Conservation (phyloP, 1,140 invertebrate species). For the Ceratoteleas bidentatus region DNA sequence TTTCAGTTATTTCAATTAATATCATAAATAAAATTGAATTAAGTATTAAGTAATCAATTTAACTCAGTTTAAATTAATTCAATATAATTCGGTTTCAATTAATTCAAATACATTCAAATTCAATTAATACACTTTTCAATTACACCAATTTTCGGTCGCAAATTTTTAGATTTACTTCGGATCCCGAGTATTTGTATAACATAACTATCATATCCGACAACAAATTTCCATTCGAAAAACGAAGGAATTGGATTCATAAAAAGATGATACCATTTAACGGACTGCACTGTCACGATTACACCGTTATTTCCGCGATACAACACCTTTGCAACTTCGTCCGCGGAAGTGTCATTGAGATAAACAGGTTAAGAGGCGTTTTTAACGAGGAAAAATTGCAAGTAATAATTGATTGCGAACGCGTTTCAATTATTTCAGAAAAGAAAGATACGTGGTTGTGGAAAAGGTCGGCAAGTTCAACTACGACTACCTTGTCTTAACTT, state of each 20-base stretch:
- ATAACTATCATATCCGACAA: conserved; percentile 85
- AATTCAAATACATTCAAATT: no score
- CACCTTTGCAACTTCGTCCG: conserved; percentile 82
- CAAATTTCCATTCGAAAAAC: conserved; percentile 83
- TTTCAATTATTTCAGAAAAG: conserved; percentile 77
- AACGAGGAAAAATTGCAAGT: no score
- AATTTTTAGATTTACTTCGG: no score
- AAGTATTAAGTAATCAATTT: no score
- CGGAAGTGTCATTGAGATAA: conserved; percentile 81
- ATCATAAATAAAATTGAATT: no score
- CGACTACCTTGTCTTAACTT: conserved; percentile 84
- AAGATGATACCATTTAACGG: conserved; percentile 81
- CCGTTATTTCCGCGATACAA: conserved; percentile 79
- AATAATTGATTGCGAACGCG: neutral
- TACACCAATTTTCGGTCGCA: no score
- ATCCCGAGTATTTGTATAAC: no score
- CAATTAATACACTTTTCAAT: no score
- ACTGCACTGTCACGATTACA: conserved; percentile 80
- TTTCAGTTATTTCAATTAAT: no score
- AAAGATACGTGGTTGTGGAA: conserved; percentile 83
- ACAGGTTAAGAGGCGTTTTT: conserved; percentile 81
- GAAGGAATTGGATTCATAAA: conserved; percentile 74
- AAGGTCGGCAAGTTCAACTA: conserved; percentile 82
- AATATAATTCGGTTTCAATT: no score
- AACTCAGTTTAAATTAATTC: no score